Percentiles rank a stretch among this genome's conserved stretches.
These are phyloP conservation scores for Heteromurus nitidus DNA, from an alignment of 2,888 invertebrate species.

Conservation along the genomic window DNA sequence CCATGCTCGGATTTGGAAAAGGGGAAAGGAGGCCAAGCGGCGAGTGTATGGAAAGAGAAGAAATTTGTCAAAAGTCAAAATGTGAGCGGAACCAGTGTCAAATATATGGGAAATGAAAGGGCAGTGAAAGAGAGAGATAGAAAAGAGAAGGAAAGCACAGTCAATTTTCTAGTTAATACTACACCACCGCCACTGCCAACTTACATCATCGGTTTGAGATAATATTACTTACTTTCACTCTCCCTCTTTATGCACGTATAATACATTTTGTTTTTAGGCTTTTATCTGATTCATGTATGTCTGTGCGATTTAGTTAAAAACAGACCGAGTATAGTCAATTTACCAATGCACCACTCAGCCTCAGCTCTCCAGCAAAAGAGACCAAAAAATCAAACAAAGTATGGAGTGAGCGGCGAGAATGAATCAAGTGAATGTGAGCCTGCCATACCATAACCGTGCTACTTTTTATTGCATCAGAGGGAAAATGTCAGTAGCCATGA, in stretches of 20 bases:
- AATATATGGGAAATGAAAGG: slow-evolving; percentile 9
- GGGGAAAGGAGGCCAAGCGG: no score
- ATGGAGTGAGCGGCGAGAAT: neutral
- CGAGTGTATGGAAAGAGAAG: slow-evolving; percentile 16
- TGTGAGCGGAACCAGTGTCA: slow-evolving; percentile 15
- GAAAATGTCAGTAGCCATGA: slow-evolving; percentile 15
- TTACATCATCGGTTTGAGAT: no score
- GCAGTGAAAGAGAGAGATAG: neutral
- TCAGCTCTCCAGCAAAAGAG: no score
- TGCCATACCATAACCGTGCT: neutral
- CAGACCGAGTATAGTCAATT: no score
- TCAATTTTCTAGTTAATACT: slow-evolving; percentile 26
- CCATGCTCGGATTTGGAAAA: no score
- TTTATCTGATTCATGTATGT: no score
- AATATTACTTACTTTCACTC: no score
- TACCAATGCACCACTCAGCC: no score
- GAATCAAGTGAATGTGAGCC: slow-evolving; percentile 21
- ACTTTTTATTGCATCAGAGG: slow-evolving; percentile 9
- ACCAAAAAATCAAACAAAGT: slow-evolving; percentile 11
- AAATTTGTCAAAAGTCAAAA: slow-evolving; percentile 35
- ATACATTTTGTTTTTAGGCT: no score
- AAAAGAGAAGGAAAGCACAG: slow-evolving; percentile 14
- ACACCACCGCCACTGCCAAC: slow-evolving; percentile 1
- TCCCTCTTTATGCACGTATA: no score
- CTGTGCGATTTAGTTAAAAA: no score